Evolutionary conservation across 2,797 vertebrate genomes (phyloP).

Genomic region (Echiichthys vipera): DNA sequence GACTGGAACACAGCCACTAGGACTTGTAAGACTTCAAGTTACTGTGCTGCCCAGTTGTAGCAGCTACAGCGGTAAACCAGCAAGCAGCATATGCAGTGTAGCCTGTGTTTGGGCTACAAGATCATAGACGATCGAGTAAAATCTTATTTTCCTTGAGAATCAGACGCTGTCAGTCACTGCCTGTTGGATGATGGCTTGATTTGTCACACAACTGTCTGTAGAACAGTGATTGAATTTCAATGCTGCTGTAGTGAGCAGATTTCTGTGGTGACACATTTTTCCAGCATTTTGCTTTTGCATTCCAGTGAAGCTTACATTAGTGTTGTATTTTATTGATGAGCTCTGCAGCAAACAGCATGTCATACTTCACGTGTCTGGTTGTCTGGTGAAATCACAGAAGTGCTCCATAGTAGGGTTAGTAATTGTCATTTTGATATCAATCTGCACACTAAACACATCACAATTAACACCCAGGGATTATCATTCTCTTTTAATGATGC

Average conservation of each 20-base stretch:
- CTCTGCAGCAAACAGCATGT: slow-evolving; percentile 48
- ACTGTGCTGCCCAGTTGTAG: slow-evolving; percentile 43
- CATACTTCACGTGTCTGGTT: slow-evolving; percentile 53
- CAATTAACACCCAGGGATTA: too few species aligned
- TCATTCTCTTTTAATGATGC: too few species aligned
- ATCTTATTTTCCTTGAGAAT: slow-evolving; percentile 42
- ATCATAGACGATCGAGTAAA: slow-evolving; percentile 39
- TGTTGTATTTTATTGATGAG: slow-evolving; percentile 62
- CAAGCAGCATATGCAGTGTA: not conserved
- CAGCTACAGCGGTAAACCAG: slow-evolving; percentile 40
- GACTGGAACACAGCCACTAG: slow-evolving; percentile 44
- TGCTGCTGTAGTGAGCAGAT: slow-evolving; percentile 6
- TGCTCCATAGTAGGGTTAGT: slow-evolving; percentile 12
- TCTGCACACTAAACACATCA: too few species aligned
- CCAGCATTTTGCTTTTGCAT: slow-evolving; percentile 35
- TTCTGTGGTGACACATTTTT: slow-evolving; percentile 45
- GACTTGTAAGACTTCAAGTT: slow-evolving; percentile 42
- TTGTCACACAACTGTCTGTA: slow-evolving; percentile 45
- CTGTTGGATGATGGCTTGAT: slow-evolving; percentile 6
- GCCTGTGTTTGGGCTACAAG: slow-evolving; percentile 23
- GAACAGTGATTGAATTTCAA: slow-evolving; percentile 16
- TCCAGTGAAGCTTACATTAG: slow-evolving; percentile 41
- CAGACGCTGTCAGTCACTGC: slow-evolving; percentile 24
- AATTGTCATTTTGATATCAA: too few species aligned
- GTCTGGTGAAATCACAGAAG: slow-evolving; percentile 51